phyloP scores from a whole-genome alignment of 2,888 invertebrate species.

The Apotomis turbidana region DNA sequence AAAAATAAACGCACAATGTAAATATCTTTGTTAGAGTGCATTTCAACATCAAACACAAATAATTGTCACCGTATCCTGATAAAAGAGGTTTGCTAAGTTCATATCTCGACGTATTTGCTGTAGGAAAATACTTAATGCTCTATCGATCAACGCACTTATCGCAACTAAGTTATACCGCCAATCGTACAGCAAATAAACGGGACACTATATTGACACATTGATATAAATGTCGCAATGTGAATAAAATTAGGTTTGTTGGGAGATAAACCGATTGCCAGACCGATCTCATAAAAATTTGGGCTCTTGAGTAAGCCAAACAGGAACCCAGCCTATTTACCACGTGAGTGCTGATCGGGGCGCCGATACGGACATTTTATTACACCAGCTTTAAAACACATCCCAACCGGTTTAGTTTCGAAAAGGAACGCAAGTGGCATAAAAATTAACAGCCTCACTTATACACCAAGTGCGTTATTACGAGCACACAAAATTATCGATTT shows the following conservation, averaged over 20 bases:
- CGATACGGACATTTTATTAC: conserved; percentile 82
- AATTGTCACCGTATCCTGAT: conserved; percentile 30
- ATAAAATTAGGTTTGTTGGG: conserved; percentile 34
- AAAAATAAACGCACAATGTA: conserved; percentile 3
- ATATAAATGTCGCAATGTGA: conserved; percentile 34
- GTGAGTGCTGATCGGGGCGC: conserved; percentile 65
- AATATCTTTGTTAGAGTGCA: conserved; percentile 24
- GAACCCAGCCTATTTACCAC: conserved; percentile 48
- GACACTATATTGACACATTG: conserved; percentile 37
- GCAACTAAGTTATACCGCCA: conserved; percentile 25
- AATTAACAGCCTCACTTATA: conserved; percentile 70
- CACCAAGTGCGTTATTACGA: conserved; percentile 40
- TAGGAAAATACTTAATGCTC: conserved; percentile 24
- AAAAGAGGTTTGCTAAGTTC: conserved; percentile 21
- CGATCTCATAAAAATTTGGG: conserved; percentile 33
- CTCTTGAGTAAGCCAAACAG: conserved; percentile 50
- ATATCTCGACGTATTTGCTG: conserved; percentile 31
- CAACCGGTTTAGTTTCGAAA: conserved; percentile 78
- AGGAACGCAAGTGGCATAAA: conserved; percentile 76
- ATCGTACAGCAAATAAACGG: conserved; percentile 31
- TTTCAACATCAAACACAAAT: conserved; percentile 30
- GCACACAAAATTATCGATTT: conserved; percentile 52
- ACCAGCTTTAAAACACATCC: conserved; percentile 71
- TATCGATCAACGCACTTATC: conserved; percentile 36
- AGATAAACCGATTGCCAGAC: conserved; percentile 35